A percentile compares a stretch with the other conserved stretches of the same genome.
These are phyloP conservation scores for Tiaroga cobitis DNA, from an alignment of 2,797 vertebrate species.

Conservation along the genomic window DNA sequence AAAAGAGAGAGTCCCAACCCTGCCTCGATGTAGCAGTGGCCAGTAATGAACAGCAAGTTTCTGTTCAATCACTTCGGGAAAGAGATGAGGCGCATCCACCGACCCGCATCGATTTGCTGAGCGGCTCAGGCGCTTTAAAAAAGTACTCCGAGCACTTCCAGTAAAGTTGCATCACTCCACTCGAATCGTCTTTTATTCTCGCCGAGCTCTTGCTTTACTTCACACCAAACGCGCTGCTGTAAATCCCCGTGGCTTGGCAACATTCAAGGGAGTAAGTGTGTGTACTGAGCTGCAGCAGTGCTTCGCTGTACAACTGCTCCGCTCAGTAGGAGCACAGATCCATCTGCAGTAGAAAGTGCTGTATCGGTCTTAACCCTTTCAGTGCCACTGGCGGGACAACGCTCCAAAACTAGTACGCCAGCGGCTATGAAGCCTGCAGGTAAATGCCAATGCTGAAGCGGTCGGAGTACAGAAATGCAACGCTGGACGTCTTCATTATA, in stretches of 20 bases:
- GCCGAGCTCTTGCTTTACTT: neutral
- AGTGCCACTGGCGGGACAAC: constrained; percentile 51
- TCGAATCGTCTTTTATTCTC: constrained; percentile 1
- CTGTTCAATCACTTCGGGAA: constrained; percentile 4
- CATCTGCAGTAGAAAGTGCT: constrained; percentile 84
- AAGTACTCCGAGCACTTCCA: constrained; percentile 10
- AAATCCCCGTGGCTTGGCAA: constrained; percentile 75
- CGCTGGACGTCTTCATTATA: neutral
- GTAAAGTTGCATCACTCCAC: constrained; percentile 19
- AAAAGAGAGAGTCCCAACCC: constrained; percentile 9
- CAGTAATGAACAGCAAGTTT: neutral
- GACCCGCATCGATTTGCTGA: neutral
- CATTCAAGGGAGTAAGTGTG: constrained; percentile 36
- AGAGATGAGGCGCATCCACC: neutral
- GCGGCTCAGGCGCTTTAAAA: constrained; percentile 4
- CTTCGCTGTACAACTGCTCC: constrained; percentile 78
- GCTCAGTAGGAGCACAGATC: constrained; percentile 78
- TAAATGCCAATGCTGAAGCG: constrained; percentile 37
- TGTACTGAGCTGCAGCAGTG: constrained; percentile 77
- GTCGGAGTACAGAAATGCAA: neutral
- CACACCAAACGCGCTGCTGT: constrained; percentile 27
- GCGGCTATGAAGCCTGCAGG: constrained; percentile 44
- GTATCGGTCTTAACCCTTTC: constrained; percentile 80
- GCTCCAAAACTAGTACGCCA: neutral
- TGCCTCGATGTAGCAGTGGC: neutral